Evolutionary conservation across 2,113 vertebrate genomes (phyloP).

Genomic region (Beaufortia kweichowensis): DNA sequence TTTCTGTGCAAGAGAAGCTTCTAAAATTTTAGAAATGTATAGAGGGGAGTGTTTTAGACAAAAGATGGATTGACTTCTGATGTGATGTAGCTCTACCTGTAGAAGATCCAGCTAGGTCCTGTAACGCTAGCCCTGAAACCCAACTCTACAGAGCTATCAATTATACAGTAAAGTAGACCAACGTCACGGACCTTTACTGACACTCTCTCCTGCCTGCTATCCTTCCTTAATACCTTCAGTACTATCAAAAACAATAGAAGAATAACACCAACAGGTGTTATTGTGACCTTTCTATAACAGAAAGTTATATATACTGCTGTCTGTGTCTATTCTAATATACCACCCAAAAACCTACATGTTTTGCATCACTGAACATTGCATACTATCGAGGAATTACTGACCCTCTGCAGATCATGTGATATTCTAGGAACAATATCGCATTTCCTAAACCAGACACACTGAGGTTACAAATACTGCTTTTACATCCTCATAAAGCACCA

Average conservation of each 20-base stretch:
- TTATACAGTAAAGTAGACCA: conserved; percentile 51
- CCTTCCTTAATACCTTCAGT: conserved; percentile 27
- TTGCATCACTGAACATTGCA: not conserved
- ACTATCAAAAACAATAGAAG: conserved; percentile 1
- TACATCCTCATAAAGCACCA: not conserved
- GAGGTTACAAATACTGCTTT: not conserved
- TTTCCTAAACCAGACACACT: not conserved
- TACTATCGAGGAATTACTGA: conserved; percentile 5
- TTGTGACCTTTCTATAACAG: conserved; percentile 2
- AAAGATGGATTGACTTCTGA: conserved; percentile 9
- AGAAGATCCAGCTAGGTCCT: conserved; percentile 36
- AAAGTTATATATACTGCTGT: not conserved
- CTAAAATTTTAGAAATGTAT: not conserved
- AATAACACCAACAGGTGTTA: not conserved
- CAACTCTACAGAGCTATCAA: conserved; percentile 50
- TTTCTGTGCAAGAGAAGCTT: not conserved
- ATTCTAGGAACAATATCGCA: conserved; percentile 7
- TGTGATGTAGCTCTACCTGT: conserved; percentile 17
- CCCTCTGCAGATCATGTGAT: not conserved
- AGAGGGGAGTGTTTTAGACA: not conserved
- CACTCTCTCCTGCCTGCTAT: conserved; percentile 39
- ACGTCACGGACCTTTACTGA: conserved; percentile 45
- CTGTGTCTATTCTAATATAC: not conserved
- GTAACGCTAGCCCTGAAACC: conserved; percentile 55
- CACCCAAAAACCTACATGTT: not conserved